Percentiles rank a stretch among this genome's conserved stretches.
Evolutionary conservation across 2,797 vertebrate species (phyloP).

Genomic region (Telmatherina bonti): DNA sequence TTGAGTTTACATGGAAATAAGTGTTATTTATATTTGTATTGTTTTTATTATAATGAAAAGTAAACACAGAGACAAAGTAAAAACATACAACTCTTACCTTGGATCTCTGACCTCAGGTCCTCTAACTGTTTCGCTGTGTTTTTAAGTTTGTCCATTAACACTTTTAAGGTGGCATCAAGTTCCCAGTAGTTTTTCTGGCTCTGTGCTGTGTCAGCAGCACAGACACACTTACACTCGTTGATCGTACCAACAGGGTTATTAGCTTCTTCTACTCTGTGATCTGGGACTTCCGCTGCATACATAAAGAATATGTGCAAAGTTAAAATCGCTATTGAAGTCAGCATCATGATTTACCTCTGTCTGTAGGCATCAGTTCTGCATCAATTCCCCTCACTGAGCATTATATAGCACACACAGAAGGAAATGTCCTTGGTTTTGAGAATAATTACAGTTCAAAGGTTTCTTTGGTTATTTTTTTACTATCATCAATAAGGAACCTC

Average conservation of each 20-base stretch:
- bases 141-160: constrained; percentile 26
- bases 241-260: neutral
- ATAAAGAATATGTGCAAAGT: constrained; percentile 7
- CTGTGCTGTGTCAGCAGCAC: neutral
- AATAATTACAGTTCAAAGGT: neutral
- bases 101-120: constrained; percentile 4
- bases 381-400: neutral
- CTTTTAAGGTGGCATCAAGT: neutral
- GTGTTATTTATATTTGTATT: neutral
- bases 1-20: constrained; percentile 1
- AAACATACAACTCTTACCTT: constrained; percentile 13
- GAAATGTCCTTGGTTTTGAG: neutral
- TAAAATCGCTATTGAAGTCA: constrained; percentile 7
- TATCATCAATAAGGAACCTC: neutral
- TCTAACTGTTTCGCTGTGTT: constrained; percentile 33
- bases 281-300: constrained; percentile 10
- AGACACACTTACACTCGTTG: rapidly evolving
- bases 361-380: neutral
- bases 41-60: neutral
- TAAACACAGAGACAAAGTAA: neutral
- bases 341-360: constrained; percentile 21
- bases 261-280: neutral
- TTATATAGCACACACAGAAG: constrained; percentile 10
- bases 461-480: neutral
- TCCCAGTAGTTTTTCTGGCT: rapidly evolving